Evolutionary conservation across 2,113 vertebrate species (phyloP).

Genomic region (Protobothrops mucrosquamatus): DNA sequence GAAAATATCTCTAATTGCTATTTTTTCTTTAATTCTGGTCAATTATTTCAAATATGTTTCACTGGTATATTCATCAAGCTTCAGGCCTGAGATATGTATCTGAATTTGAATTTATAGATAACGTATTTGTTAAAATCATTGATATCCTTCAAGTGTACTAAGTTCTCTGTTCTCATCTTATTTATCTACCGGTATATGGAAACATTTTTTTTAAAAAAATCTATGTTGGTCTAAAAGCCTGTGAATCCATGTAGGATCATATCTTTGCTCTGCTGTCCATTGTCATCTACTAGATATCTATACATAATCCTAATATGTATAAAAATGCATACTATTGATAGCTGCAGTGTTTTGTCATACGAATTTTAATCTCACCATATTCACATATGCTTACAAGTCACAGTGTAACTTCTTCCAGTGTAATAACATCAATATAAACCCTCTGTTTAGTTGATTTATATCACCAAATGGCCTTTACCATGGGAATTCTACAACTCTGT

Average conservation of each 20-base stretch:
- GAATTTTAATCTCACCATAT: neutral
- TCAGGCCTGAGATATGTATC: neutral
- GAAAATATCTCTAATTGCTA: neutral
- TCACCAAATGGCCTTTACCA: neutral
- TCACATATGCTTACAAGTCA: neutral
- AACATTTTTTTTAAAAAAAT: neutral
- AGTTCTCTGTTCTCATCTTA: neutral
- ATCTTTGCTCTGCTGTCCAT: neutral
- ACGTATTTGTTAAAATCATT: neutral
- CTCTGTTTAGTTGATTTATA: neutral
- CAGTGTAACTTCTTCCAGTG: neutral
- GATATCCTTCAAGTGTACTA: neutral
- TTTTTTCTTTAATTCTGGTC: neutral
- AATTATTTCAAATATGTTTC: neutral
- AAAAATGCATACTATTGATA: neutral
- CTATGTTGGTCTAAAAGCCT: neutral
- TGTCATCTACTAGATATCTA: neutral
- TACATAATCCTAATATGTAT: neutral
- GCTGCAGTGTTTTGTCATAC: neutral
- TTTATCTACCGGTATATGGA: neutral
- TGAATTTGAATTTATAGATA: neutral
- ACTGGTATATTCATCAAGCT: neutral
- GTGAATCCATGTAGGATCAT: neutral
- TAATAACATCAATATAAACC: neutral
- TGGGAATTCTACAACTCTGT: neutral